Percentiles rank a stretch among this genome's conserved stretches.
phyloP scores from a whole-genome alignment of 2,888 invertebrate species.

The Eumerus sabulonum region DNA sequence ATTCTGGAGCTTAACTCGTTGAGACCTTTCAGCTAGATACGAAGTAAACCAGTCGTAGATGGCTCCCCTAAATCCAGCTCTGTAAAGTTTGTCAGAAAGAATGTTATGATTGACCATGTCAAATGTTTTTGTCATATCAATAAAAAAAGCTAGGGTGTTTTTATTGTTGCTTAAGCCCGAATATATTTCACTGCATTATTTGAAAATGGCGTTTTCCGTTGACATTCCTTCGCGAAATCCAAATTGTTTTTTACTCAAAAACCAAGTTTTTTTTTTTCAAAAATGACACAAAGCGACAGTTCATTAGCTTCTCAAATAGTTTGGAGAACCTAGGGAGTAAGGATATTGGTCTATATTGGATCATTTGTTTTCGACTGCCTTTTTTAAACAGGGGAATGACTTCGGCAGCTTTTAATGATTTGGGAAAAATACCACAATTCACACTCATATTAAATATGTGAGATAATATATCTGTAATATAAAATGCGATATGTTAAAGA shows the following conservation, averaged over 20 bases:
- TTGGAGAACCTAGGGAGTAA: background rate
- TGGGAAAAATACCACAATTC: background rate
- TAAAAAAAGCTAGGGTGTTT: too few relatives aligned
- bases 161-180: too few relatives aligned
- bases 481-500: conserved; percentile 5
- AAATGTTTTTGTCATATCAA: too few relatives aligned
- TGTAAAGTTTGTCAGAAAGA: too few relatives aligned
- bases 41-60: too few relatives aligned
- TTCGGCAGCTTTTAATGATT: conserved; percentile 1
- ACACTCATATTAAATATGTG: conserved; percentile 1
- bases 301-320: conserved; percentile 1
- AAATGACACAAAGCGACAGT: background rate
- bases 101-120: too few relatives aligned
- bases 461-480: too few relatives aligned
- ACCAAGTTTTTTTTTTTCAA: background rate
- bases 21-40: too few relatives aligned
- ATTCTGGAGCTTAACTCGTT: too few relatives aligned
- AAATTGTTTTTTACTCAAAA: background rate
- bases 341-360: background rate
- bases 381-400: background rate
- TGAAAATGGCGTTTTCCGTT: background rate
- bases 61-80: too few relatives aligned
- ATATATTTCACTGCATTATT: too few relatives aligned
- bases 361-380: background rate
- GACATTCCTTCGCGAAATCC: background rate